These are phyloP conservation scores for Pantala flavescens DNA, from an alignment of 1,140 invertebrate species.

Conservation along the genomic window DNA sequence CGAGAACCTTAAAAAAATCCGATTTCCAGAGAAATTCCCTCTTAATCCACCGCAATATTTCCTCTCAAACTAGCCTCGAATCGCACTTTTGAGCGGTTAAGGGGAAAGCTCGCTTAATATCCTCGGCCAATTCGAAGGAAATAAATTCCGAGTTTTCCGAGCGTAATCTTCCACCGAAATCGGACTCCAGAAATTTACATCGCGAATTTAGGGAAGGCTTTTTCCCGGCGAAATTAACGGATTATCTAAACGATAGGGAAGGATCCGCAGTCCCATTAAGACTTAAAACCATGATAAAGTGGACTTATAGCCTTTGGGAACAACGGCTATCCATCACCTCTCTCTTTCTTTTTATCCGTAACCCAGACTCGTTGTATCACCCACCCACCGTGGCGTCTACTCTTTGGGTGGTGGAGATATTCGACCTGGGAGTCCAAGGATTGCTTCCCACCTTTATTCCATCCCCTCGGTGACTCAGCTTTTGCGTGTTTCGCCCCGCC, in stretches of 20 bases:
- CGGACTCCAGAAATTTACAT: neutral
- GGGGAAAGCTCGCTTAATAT: neutral
- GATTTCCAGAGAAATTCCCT: neutral
- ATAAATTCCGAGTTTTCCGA: neutral
- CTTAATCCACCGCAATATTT: neutral
- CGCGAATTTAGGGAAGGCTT: neutral
- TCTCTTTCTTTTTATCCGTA: neutral
- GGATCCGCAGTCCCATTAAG: conserved; percentile 3
- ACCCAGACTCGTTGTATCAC: neutral
- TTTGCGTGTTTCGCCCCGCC: too few relatives aligned
- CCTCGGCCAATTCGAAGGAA: neutral
- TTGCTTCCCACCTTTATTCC: neutral
- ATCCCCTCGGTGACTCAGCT: neutral
- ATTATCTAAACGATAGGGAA: neutral
- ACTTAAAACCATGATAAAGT: neutral
- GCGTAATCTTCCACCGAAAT: too few relatives aligned
- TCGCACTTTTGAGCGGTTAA: neutral
- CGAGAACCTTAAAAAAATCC: too few relatives aligned
- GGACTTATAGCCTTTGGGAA: neutral
- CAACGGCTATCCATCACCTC: neutral
- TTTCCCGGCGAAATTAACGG: conserved; percentile 4
- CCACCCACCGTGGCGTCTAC: neutral
- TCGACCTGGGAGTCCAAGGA: neutral
- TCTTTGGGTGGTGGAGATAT: neutral
- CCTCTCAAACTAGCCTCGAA: neutral